A percentile compares a stretch with the other conserved stretches of the same genome.
Evolutionary conservation across 1,140 invertebrate genomes (phyloP).

Genomic region (Zelostemma sp.): DNA sequence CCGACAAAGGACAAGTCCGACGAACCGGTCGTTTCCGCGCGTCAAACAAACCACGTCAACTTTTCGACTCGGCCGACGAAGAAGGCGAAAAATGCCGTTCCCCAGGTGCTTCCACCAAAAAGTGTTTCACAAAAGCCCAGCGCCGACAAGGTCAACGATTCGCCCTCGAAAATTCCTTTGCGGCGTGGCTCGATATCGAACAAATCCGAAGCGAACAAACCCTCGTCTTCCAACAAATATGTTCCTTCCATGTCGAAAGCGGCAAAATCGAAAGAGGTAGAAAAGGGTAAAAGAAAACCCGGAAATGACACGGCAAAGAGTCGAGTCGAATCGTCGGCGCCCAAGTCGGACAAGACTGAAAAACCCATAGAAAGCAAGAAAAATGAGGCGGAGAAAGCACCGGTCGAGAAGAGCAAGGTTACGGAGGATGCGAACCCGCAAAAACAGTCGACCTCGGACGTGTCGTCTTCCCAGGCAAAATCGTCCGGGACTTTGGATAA

Average conservation of each 20-base stretch:
- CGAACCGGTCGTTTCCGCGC: neutral
- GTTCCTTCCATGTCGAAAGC: neutral
- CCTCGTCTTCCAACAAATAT: neutral
- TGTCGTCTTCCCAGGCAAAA: conserved; percentile 62
- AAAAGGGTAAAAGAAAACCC: conserved; percentile 12
- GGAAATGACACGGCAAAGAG: neutral
- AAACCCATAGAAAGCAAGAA: conserved; percentile 1
- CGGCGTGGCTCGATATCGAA: conserved; percentile 35
- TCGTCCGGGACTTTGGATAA: conserved; percentile 25
- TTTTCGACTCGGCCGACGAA: conserved; percentile 25
- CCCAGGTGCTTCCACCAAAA: conserved; percentile 22
- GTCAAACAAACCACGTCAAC: conserved; percentile 14
- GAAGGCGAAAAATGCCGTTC: conserved; percentile 11
- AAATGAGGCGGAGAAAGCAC: conserved; percentile 24
- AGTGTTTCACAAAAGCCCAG: conserved; percentile 15
- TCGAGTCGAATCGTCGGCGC: neutral
- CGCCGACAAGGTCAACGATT: conserved; percentile 23
- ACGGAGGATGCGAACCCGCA: conserved; percentile 56
- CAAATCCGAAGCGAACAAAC: conserved; percentile 14
- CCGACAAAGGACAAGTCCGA: conserved; percentile 51
- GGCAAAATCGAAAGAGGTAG: neutral
- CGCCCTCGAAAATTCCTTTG: conserved; percentile 60
- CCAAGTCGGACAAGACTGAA: neutral
- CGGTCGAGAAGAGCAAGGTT: no score
- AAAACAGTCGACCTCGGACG: conserved; percentile 60